Conservation (phyloP, 2,888 invertebrate genomes). For the Apomyelois bistriatella region DNA sequence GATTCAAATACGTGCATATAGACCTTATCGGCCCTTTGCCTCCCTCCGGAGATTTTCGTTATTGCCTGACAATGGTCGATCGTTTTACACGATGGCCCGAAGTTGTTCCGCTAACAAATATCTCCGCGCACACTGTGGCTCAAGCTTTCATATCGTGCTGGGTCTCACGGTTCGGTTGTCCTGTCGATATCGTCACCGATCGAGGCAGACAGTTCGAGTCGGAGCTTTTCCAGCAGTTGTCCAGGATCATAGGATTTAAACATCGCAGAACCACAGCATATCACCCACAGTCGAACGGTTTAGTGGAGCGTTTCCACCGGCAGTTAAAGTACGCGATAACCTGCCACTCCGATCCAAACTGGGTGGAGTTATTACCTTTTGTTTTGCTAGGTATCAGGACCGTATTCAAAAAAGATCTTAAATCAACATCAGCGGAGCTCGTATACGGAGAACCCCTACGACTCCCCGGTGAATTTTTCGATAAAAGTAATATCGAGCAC, state of each 20-base stretch:
- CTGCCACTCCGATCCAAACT: conserved; percentile 18
- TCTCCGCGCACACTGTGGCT: conserved; percentile 37
- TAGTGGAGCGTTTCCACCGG: no score
- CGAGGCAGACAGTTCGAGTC: no score
- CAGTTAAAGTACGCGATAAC: conserved; percentile 27
- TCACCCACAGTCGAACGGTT: conserved; percentile 14
- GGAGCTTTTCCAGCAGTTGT: conserved; percentile 11
- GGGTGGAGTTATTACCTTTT: conserved; percentile 22
- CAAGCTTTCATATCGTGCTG: conserved; percentile 35
- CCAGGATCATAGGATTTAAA: conserved; percentile 21
- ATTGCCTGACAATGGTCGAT: conserved; percentile 33
- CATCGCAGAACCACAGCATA: conserved; percentile 14
- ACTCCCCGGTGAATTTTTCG: conserved; percentile 19
- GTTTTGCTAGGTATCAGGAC: conserved; percentile 24
- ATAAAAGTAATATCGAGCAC: not conserved
- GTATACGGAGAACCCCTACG: conserved; percentile 14
- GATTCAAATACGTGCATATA: conserved; percentile 43
- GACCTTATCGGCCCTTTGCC: conserved; percentile 18
- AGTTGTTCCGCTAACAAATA: conserved; percentile 39
- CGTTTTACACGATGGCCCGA: conserved; percentile 34
- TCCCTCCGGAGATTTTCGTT: conserved; percentile 20
- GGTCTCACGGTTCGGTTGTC: conserved; percentile 13
- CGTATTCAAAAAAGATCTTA: conserved; percentile 15
- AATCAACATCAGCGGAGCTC: conserved; percentile 3
- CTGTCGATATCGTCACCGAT: no score